Conservation (phyloP, 2,113 vertebrate genomes). For the Macaca mulatta region DNA sequence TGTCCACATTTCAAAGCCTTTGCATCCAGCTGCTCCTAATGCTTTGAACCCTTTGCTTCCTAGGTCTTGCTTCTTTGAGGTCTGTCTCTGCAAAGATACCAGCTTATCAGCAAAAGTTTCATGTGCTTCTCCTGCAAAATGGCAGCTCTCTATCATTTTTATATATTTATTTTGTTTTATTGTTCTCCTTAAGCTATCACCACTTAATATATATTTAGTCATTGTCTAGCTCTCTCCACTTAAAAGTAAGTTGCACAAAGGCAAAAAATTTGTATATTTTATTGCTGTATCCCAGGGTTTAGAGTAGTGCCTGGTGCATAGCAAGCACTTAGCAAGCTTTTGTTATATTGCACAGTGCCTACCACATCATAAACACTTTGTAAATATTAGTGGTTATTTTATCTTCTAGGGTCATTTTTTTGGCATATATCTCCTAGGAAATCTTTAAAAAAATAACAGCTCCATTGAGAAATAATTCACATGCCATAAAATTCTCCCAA, state of each 20-base stretch:
- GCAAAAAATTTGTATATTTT: background rate
- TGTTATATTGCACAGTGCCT: background rate
- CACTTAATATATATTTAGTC: background rate
- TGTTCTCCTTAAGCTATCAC: background rate
- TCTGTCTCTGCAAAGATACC: background rate
- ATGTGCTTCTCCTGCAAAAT: background rate
- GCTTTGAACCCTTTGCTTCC: background rate
- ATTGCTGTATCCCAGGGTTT: background rate
- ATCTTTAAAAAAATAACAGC: background rate
- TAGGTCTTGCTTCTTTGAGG: background rate
- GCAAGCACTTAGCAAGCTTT: background rate
- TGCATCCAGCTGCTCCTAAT: background rate
- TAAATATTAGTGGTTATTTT: background rate
- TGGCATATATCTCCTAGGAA: background rate
- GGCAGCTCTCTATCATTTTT: background rate
- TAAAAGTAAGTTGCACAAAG: background rate
- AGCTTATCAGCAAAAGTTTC: background rate
- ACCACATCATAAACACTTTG: background rate
- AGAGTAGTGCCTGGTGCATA: background rate
- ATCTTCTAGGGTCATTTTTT: background rate
- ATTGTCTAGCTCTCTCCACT: background rate
- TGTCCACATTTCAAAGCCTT: background rate
- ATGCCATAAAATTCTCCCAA: background rate
- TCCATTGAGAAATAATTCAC: background rate
- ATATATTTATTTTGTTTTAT: background rate